These are phyloP conservation scores for Mesoclemmys tuberculata DNA, from an alignment of 2,113 vertebrate species.

Conservation along the genomic window DNA sequence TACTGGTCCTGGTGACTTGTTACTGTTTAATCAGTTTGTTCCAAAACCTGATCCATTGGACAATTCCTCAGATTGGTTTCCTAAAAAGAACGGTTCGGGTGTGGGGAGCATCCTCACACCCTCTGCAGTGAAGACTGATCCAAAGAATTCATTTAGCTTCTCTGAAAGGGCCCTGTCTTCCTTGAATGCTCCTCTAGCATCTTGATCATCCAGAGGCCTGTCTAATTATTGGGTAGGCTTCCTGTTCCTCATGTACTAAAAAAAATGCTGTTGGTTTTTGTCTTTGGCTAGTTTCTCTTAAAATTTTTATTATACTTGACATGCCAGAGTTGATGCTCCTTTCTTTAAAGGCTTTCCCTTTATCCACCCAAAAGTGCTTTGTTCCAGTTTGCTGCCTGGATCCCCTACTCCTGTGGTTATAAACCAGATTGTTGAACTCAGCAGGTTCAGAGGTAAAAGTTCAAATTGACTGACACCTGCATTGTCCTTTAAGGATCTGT, in stretches of 20 bases:
- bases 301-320: background rate
- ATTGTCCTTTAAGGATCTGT: background rate
- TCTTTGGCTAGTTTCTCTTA: background rate
- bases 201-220: background rate
- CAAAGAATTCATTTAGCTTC: background rate
- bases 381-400: background rate
- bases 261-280: background rate
- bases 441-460: background rate
- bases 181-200: background rate
- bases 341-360: background rate
- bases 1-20: background rate
- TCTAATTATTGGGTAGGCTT: background rate
- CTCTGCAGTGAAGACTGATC: background rate
- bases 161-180: background rate
- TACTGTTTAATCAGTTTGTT: background rate
- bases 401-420: background rate
- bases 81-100: background rate
- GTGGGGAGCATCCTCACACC: too few relatives aligned
- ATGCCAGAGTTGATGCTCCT: background rate
- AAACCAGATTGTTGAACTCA: background rate
- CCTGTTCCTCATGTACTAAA: background rate
- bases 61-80: background rate
- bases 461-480: background rate
- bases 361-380: background rate
- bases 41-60: background rate